phyloP scores from a whole-genome alignment of 2,113 vertebrate species.

The Eulemur rufifrons region DNA sequence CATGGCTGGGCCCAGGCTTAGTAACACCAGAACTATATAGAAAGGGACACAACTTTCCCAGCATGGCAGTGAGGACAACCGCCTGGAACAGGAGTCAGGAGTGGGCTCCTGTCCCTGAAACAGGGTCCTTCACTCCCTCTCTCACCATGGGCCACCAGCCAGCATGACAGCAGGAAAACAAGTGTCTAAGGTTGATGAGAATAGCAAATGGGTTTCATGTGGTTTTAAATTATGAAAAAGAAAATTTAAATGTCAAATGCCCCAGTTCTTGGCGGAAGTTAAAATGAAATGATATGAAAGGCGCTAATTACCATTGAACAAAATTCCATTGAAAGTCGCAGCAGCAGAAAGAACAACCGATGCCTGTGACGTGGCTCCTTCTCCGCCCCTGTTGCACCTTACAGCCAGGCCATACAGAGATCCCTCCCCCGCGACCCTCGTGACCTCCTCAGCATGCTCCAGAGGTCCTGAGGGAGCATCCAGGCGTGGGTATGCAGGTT shows the following conservation, averaged over 20 bases:
- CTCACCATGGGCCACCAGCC: neutral
- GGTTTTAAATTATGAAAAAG: conserved; percentile 42
- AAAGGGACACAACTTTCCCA: neutral
- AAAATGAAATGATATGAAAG: conserved; percentile 34
- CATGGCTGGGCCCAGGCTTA: neutral
- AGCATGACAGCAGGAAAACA: neutral
- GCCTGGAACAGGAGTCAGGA: neutral
- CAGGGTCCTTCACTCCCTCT: too few species aligned
- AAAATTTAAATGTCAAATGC: conserved; percentile 51
- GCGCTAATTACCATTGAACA: neutral
- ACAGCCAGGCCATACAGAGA: neutral
- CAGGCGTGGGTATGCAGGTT: fast-evolving
- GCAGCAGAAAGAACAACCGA: neutral
- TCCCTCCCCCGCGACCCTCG: neutral
- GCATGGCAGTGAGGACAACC: neutral
- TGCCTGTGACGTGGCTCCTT: neutral
- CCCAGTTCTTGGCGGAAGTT: conserved; percentile 29
- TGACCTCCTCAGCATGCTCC: neutral
- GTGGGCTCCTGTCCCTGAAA: neutral
- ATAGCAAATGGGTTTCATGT: neutral
- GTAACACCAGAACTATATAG: neutral
- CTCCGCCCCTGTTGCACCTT: neutral
- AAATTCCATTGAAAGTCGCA: neutral
- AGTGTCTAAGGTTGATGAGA: neutral
- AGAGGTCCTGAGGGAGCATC: neutral